A percentile compares a stretch with the other conserved stretches of the same genome.
Conservation (phyloP, 2,113 vertebrate species). For the Cyphomyrus discorhynchus region DNA sequence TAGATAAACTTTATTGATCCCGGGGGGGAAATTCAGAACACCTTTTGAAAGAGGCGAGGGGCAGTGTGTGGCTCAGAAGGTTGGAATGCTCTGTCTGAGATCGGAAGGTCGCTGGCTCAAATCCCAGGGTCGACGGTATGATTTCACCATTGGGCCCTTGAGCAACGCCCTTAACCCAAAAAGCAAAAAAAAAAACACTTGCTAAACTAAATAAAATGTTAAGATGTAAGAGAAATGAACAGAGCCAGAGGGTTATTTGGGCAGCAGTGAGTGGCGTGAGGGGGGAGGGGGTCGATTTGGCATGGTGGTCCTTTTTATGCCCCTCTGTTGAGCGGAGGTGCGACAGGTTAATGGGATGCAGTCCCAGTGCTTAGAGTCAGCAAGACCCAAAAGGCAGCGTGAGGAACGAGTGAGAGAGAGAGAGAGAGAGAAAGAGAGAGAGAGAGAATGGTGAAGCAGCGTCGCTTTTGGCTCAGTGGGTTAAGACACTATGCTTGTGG, state of each 20-base stretch:
- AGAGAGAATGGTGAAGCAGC: background rate
- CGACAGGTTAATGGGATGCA: constrained; percentile 55
- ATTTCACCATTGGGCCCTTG: background rate
- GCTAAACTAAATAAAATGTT: background rate
- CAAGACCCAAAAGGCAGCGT: background rate
- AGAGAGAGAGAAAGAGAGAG: background rate
- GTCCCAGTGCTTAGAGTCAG: constrained; percentile 38
- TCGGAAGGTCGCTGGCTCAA: background rate
- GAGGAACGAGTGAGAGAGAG: background rate
- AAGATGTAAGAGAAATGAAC: background rate
- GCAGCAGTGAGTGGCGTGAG: constrained; percentile 33
- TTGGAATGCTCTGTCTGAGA: background rate
- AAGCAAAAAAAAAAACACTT: background rate
- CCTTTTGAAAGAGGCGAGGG: background rate
- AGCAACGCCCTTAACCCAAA: background rate
- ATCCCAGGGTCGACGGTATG: background rate
- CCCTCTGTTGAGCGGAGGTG: constrained; percentile 39
- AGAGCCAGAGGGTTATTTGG: constrained; percentile 22
- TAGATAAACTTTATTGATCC: constrained; percentile 1
- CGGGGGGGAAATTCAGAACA: background rate
- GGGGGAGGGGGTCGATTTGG: constrained; percentile 34
- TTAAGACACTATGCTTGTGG: background rate
- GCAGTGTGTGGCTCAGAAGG: background rate
- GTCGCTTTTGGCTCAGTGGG: background rate
- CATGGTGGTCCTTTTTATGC: constrained; percentile 26